Base-by-base conservation (phyloP, 1,140 invertebrate genomes). In the Potamilus streckersoni region DNA sequence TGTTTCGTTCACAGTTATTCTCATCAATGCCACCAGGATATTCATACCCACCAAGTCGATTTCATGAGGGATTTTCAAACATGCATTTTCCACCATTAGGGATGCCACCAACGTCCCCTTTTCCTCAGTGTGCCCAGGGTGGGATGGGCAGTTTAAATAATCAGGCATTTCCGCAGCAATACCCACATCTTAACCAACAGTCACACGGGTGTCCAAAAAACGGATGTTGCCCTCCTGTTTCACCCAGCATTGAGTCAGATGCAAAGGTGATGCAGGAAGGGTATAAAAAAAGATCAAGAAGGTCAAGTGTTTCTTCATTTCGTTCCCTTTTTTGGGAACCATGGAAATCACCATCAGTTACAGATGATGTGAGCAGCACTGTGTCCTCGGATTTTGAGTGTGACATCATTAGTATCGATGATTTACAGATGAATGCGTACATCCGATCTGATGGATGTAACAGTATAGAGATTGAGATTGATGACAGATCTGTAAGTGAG, bases 341-440 rank as follows among this genome's bases (percentile, higher is more conserved):
- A 4, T 72, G 69, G 75, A 20, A 23, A 61, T 59, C 68, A 23
- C 27, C 75, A n/a, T 57, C 60, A 77, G 70, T 77, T 59, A 69
- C 19, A 72, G 69, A 77, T 58, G 75, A 77, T 72, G 75, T 77
- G 0, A 56, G 69, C n/a, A 68, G 69, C 31, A 77, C 75, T 14
- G 23, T 77, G 57, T 81, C 80, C 58, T 82, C 83, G 55, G 81
- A 80, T 70, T 81, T 81, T 77, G 80, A 84, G 71, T 82, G 84
- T 80, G 82, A 86, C 70, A 80, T 86, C 49, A 85, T 85, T 57
- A 80, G 80, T 63, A 85, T 86, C 71, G 85, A 86, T 71, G 84
- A 86, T 78, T 81, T 82, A 49, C 82, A 84, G 69, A 80, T 86
- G 77, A 85, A 83, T 79, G 84, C 84, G 31, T 81, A 81, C 27